phyloP scores from a whole-genome alignment of 2,888 invertebrate genomes.

The Villa cingulata region DNA sequence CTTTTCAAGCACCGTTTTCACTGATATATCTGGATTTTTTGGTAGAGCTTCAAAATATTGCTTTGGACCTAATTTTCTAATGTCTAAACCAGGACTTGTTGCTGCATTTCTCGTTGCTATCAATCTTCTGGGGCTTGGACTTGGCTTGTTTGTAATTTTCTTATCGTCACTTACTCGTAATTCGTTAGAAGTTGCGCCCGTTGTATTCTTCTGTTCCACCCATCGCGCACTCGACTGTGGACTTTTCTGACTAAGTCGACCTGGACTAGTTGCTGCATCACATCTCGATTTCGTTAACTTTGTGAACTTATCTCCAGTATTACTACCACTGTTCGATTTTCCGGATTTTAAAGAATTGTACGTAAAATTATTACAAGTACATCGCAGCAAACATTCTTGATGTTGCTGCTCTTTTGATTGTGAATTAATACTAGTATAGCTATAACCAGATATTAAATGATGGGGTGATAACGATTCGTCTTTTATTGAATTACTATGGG shows the following conservation, averaged over 20 bases:
- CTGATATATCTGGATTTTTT: constrained; percentile 33
- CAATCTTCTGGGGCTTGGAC: constrained; percentile 17
- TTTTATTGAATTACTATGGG: constrained; percentile 12
- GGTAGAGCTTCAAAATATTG: constrained; percentile 41
- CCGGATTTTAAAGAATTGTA: constrained; percentile 8
- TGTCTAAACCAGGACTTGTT: constrained; percentile 25
- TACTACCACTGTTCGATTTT: constrained; percentile 2
- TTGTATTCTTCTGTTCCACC: constrained; percentile 4
- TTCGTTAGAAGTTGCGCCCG: constrained; percentile 6
- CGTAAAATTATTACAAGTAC: constrained; percentile 14
- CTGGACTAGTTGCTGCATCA: constrained; percentile 20
- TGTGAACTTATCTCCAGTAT: background rate
- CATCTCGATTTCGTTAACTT: constrained; percentile 13
- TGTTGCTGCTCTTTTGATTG: constrained; percentile 1
- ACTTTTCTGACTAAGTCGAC: constrained; percentile 10
- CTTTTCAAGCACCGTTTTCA: constrained; percentile 28
- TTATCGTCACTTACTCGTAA: constrained; percentile 8
- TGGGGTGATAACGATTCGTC: constrained; percentile 18
- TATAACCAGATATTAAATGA: constrained; percentile 11
- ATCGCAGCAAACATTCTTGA: constrained; percentile 15
- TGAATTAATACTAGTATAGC: constrained; percentile 10
- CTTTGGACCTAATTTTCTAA: constrained; percentile 38
- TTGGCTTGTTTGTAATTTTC: constrained; percentile 11
- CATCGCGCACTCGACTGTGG: constrained; percentile 6
- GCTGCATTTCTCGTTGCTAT: constrained; percentile 35